These are phyloP conservation scores for Morone saxatilis DNA, from an alignment of 2,113 vertebrate genomes.

Conservation along the genomic window DNA sequence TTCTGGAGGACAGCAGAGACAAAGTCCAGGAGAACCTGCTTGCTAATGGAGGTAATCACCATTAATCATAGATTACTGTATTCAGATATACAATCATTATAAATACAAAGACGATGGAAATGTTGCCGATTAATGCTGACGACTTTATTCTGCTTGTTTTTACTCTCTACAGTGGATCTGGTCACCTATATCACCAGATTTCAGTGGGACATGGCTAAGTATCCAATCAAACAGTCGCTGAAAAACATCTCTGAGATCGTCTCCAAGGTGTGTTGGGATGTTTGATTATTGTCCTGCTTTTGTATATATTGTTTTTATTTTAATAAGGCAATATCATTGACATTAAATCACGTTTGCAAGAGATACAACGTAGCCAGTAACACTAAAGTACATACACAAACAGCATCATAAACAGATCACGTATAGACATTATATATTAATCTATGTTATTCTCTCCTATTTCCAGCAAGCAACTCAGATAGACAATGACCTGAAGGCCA, in stretches of 20 bases:
- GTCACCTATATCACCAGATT: slow-evolving; percentile 98
- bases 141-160: neutral
- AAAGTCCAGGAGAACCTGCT: slow-evolving; percentile 99
- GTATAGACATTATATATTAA: neutral
- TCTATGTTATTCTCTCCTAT: slow-evolving; percentile 18
- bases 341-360: neutral
- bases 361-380: neutral
- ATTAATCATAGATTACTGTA: neutral
- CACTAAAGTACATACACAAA: neutral
- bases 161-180: slow-evolving; percentile 90
- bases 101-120: neutral
- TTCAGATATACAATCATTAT: neutral
- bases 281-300: neutral
- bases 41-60: slow-evolving; percentile 93
- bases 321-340: neutral
- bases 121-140: slow-evolving; percentile 6
- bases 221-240: slow-evolving; percentile 98
- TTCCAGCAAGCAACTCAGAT: slow-evolving; percentile 96
- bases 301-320: neutral
- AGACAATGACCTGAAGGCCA: slow-evolving; percentile 97
- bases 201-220: slow-evolving; percentile 99
- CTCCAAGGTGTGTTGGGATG: slow-evolving; percentile 88
- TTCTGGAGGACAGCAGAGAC: slow-evolving; percentile 97
- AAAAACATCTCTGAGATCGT: slow-evolving; percentile 99
- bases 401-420: neutral